phyloP scores from a whole-genome alignment of 2,888 invertebrate genomes.

The Hesperia comma region DNA sequence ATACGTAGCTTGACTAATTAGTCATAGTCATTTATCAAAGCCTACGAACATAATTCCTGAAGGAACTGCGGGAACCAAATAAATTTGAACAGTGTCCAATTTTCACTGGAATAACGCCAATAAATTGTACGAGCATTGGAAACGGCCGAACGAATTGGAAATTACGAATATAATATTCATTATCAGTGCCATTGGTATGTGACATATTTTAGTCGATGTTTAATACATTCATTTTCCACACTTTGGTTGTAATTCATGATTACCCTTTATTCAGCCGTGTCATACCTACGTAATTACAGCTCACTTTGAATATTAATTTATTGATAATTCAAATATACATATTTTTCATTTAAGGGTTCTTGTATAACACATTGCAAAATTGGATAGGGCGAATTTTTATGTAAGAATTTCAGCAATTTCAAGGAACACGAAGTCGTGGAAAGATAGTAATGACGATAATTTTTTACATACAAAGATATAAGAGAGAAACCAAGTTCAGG shows the following conservation, averaged over 20 bases:
- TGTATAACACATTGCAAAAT: too few relatives aligned
- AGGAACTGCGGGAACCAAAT: constrained; percentile 20
- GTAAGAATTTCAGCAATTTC: too few relatives aligned
- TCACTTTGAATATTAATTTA: constrained; percentile 23
- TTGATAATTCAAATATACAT: constrained; percentile 10
- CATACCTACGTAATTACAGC: constrained; percentile 16
- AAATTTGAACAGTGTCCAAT: constrained; percentile 31
- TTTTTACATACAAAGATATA: too few relatives aligned
- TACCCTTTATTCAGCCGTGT: constrained; percentile 7
- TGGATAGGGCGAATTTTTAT: too few relatives aligned
- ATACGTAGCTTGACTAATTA: too few relatives aligned
- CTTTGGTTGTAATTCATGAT: constrained; percentile 21
- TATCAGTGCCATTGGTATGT: constrained; percentile 18
- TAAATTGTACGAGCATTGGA: constrained; percentile 13
- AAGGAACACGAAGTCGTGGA: too few relatives aligned
- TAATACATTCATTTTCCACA: constrained; percentile 15
- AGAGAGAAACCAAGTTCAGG: too few relatives aligned
- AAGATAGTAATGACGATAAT: too few relatives aligned
- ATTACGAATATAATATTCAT: constrained; percentile 23
- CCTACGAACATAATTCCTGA: constrained; percentile 12
- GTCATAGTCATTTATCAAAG: constrained; percentile 14
- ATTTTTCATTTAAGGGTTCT: constrained; percentile 7
- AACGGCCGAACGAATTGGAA: constrained; percentile 26
- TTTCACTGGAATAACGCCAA: constrained; percentile 28
- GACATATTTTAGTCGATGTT: constrained; percentile 27